Evolutionary conservation across 2,888 invertebrate species (phyloP).

Genomic region (Leptothorax acervorum): DNA sequence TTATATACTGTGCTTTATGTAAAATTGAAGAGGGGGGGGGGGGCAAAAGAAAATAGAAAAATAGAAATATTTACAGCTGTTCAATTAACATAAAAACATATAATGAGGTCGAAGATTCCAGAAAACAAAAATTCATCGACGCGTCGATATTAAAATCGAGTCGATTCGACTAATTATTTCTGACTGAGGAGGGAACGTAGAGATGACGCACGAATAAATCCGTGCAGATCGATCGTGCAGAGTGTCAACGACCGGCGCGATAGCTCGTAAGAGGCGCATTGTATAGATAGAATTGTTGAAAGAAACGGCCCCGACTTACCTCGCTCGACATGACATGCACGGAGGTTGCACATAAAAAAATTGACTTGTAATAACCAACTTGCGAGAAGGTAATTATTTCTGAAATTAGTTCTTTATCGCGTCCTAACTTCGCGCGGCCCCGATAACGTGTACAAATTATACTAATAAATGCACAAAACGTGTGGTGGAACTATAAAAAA

Average conservation of each 20-base stretch:
- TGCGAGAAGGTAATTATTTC: not conserved
- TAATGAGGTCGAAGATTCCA: too few species aligned
- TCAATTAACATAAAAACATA: too few species aligned
- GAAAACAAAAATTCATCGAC: too few species aligned
- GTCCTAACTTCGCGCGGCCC: not conserved
- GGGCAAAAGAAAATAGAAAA: too few species aligned
- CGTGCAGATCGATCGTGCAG: slow-evolving; percentile 74
- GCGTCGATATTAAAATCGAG: too few species aligned
- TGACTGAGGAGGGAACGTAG: not conserved
- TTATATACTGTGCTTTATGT: too few species aligned
- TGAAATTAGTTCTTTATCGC: not conserved
- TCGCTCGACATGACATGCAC: not conserved
- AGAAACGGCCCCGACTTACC: slow-evolving; percentile 53
- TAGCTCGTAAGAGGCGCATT: slow-evolving; percentile 60
- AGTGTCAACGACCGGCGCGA: slow-evolving; percentile 76
- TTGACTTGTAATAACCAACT: not conserved
- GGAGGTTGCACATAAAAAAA: not conserved
- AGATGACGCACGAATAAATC: slow-evolving; percentile 74
- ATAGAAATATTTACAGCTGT: too few species aligned
- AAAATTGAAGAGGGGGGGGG: too few species aligned
- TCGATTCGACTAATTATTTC: too few species aligned
- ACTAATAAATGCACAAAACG: not conserved
- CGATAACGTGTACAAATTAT: not conserved
- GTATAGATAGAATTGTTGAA: slow-evolving; percentile 47
- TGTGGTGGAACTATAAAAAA: not conserved